Evolutionary conservation across 2,113 vertebrate genomes (phyloP).

Genomic region (Lanius collurio): DNA sequence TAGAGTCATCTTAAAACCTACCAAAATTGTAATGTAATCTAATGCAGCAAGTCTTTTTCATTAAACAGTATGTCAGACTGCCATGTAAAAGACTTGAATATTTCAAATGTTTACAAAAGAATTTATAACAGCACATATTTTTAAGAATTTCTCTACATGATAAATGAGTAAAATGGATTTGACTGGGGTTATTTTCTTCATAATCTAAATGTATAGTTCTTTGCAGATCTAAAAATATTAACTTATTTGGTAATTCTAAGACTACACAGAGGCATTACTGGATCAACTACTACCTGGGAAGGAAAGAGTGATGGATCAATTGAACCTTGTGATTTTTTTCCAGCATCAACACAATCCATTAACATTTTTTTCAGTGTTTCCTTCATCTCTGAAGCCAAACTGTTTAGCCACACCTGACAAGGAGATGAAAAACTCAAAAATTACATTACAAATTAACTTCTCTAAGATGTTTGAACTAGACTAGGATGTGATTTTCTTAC

Average conservation of each 20-base stretch:
- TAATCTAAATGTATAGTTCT: background rate
- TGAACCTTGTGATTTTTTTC: slow-evolving; percentile 76
- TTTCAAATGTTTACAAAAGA: background rate
- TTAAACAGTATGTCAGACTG: background rate
- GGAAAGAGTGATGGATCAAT: slow-evolving; percentile 90
- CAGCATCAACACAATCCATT: slow-evolving; percentile 84
- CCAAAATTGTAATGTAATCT: background rate
- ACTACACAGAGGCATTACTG: background rate
- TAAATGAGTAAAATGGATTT: background rate
- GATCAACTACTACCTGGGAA: slow-evolving; percentile 84
- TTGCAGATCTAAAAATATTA: background rate
- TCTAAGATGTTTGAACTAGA: background rate
- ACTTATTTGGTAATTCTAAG: background rate
- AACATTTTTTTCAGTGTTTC: slow-evolving; percentile 88
- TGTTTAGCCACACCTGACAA: slow-evolving; percentile 87
- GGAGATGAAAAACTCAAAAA: slow-evolving; percentile 18
- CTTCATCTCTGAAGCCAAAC: slow-evolving; percentile 92
- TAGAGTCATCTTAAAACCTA: background rate
- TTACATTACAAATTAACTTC: background rate
- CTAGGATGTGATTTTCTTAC: slow-evolving; percentile 66
- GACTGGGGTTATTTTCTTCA: background rate
- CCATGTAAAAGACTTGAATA: background rate
- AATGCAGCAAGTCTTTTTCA: background rate
- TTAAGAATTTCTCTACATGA: background rate
- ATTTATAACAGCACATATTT: background rate